Conservation (phyloP, 1,140 invertebrate genomes). For the Calephelis nemesis region DNA sequence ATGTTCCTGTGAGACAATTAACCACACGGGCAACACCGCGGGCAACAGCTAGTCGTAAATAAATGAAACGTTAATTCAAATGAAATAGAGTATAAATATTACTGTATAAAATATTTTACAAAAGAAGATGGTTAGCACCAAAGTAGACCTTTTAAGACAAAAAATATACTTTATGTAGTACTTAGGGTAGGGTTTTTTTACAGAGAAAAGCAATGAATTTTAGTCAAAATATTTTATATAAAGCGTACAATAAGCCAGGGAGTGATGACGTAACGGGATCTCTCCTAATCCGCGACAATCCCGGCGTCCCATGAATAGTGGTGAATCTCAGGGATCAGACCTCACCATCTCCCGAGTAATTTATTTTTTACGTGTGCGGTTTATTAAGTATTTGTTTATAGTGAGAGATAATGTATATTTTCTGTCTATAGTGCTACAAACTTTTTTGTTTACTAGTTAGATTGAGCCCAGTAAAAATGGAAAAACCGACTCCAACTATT, state of each 20-base stretch:
- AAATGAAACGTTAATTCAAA: too few species aligned
- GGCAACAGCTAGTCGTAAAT: too few species aligned
- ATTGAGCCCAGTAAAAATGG: neutral
- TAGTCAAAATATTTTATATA: constrained; percentile 37
- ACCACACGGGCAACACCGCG: too few species aligned
- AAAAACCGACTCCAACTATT: too few species aligned
- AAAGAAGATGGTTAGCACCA: too few species aligned
- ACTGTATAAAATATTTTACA: too few species aligned
- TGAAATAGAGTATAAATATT: too few species aligned
- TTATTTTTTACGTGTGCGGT: constrained; percentile 42
- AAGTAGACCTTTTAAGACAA: too few species aligned
- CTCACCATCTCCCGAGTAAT: constrained; percentile 36
- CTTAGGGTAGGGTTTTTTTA: constrained; percentile 20
- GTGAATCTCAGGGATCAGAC: constrained; percentile 45
- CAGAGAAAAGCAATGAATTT: constrained; percentile 22
- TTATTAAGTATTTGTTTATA: constrained; percentile 39
- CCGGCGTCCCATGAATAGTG: constrained; percentile 33
- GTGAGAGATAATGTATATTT: constrained; percentile 18
- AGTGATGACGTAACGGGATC: constrained; percentile 44
- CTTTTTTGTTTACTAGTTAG: too few species aligned
- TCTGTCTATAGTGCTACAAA: neutral
- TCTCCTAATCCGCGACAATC: constrained; percentile 41
- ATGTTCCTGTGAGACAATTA: too few species aligned
- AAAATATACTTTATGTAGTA: too few species aligned
- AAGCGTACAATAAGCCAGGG: constrained; percentile 39